These are phyloP conservation scores for Drosophila grimshawi DNA, from an alignment of 1,140 invertebrate genomes.

Conservation along the genomic window DNA sequence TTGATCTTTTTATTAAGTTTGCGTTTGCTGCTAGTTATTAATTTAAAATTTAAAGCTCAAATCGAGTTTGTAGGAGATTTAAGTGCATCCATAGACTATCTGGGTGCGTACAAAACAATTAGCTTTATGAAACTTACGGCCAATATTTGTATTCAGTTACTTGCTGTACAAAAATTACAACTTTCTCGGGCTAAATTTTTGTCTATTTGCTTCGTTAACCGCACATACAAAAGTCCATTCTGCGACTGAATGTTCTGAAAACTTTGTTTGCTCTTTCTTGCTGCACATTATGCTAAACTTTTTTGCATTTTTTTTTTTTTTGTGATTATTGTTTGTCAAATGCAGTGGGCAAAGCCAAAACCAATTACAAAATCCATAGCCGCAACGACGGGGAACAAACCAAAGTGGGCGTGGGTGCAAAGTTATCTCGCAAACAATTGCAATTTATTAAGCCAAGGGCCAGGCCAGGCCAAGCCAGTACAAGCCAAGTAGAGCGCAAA, in stretches of 20 bases:
- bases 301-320: slow-evolving; percentile 44
- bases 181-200: slow-evolving; percentile 51
- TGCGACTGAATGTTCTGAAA: slow-evolving; percentile 69
- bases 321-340: slow-evolving; percentile 62
- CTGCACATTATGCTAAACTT: slow-evolving; percentile 77
- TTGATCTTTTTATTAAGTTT: slow-evolving; percentile 69
- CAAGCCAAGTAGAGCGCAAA: slow-evolving; percentile 58
- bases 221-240: slow-evolving; percentile 57
- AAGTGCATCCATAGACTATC: slow-evolving; percentile 6
- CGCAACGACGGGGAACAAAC: slow-evolving; percentile 39
- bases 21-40: slow-evolving; percentile 13
- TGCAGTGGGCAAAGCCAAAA: slow-evolving; percentile 65
- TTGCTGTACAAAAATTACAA: slow-evolving; percentile 30
- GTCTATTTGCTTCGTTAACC: slow-evolving; percentile 79
- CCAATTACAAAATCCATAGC: slow-evolving; percentile 73
- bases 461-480: slow-evolving; percentile 11
- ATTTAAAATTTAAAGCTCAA: slow-evolving; percentile 52
- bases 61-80: slow-evolving; percentile 42
- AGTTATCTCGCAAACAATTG: slow-evolving; percentile 79
- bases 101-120: slow-evolving; percentile 47
- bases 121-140: slow-evolving; percentile 64
- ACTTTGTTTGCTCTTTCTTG: slow-evolving; percentile 68
- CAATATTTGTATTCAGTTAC: slow-evolving; percentile 61
- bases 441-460: slow-evolving; percentile 78
- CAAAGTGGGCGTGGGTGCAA: slow-evolving; percentile 49